Evolutionary conservation across 2,888 invertebrate genomes (phyloP), one percentile per base, ranked within the genome.

Genomic region (Plebejus melissa): DNA sequence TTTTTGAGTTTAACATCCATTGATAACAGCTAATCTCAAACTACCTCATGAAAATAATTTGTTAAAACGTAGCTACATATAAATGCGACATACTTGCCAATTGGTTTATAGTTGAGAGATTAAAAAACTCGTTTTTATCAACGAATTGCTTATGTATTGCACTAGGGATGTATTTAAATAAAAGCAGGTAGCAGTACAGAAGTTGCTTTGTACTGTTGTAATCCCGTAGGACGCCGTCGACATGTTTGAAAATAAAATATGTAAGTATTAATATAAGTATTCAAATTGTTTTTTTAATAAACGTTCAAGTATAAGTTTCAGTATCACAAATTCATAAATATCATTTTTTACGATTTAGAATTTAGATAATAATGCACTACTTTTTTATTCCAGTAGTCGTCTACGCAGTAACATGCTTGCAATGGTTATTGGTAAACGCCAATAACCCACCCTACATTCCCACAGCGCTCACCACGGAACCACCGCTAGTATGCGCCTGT

Each of bases 401-500:
- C 65, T 6, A 4, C 38, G 41, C 9, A 41, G 9, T 41, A 9
- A 5, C 46, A 71, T 22, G 41, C 5, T 9, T 71, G 0, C 46
- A 71, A 71, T 71, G 50, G 71, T 28, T 71, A 28, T 41, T 46
- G 22, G 22, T 71, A 28, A 28, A 46, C 0, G 71, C 71, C 4
- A 46, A 28, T 6, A 71, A 28, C 4, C 28, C 13, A 4, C 38
- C 46, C 22, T 71, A 71, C 65, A 36, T 32, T 32, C 65, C 65
- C 32, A 36, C 16, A 16, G 32, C 65, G 11, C 32, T 13, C 65
- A 65, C 65, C 13, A 16, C 32, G 13, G 72, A 72, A 13, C 72
- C 72, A 6, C 71, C 71, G 5, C n/a, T 70, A 80, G 82, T 69
- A 69, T 77, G 58, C 79, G 82, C 77, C 36, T 83, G 84, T 74